These are phyloP conservation scores for Chiloscyllium plagiosum DNA, from an alignment of 2,113 vertebrate species.

Conservation along the genomic window DNA sequence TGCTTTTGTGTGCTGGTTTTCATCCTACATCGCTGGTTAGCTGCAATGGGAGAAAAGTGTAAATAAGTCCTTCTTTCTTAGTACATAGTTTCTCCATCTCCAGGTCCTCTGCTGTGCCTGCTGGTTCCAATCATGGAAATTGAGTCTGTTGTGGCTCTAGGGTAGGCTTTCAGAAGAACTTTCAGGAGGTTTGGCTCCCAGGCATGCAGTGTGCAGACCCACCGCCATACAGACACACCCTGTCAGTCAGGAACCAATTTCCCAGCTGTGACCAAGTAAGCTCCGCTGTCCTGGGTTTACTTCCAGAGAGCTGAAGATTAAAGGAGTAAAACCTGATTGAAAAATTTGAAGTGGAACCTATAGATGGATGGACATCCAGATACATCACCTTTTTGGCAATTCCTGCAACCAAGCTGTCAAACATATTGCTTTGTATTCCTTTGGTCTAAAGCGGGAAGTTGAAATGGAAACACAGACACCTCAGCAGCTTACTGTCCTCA, in stretches of 20 bases:
- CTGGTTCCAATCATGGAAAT: background rate
- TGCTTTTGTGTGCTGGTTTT: too few relatives aligned
- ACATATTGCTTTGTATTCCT: background rate
- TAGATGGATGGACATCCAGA: background rate
- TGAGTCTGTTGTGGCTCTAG: background rate
- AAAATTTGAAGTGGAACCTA: background rate
- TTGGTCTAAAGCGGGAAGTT: background rate
- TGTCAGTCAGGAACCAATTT: background rate
- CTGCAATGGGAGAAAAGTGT: background rate
- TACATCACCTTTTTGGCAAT: background rate
- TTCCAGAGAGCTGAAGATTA: background rate
- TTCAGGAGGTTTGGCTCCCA: background rate
- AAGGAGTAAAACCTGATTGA: background rate
- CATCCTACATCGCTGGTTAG: background rate
- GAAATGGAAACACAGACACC: too few relatives aligned
- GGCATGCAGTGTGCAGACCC: background rate
- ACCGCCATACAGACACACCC: background rate
- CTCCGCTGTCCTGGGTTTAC: background rate
- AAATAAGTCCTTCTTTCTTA: background rate
- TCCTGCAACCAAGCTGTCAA: background rate
- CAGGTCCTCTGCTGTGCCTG: background rate
- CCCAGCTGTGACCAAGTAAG: background rate
- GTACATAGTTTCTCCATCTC: background rate
- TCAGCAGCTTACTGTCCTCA: background rate
- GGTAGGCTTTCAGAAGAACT: background rate